Evolutionary conservation across 1,140 invertebrate genomes (phyloP).

Genomic region (Bombyx mandarina): DNA sequence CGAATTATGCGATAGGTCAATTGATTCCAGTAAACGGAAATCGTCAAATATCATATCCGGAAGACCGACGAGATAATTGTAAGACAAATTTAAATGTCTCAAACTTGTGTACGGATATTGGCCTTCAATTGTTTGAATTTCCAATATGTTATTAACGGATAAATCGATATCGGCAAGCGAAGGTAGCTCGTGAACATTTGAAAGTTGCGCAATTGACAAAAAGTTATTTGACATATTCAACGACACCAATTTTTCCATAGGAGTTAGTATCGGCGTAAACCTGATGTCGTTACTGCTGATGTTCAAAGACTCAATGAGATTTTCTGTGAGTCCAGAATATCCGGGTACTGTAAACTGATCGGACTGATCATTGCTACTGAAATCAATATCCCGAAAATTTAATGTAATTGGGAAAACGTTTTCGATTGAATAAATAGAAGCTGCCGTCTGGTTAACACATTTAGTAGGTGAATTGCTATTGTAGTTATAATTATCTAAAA

Average conservation of each 20-base stretch:
- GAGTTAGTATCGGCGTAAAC: slow-evolving; percentile 9
- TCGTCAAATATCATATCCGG: slow-evolving; percentile 22
- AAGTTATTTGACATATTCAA: slow-evolving; percentile 29
- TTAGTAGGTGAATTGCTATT: too few species aligned
- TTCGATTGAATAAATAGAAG: too few species aligned
- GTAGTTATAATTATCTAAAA: too few species aligned
- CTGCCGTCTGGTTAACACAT: too few species aligned
- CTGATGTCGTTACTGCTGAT: slow-evolving; percentile 5
- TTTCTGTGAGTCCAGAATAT: too few species aligned
- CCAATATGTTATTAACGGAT: slow-evolving; percentile 29
- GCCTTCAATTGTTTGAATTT: slow-evolving; percentile 9
- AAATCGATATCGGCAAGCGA: slow-evolving; percentile 27
- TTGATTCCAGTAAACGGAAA: slow-evolving; percentile 17
- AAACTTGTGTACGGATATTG: slow-evolving; percentile 14
- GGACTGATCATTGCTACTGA: too few species aligned
- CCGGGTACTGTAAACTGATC: too few species aligned
- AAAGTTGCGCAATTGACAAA: slow-evolving; percentile 21
- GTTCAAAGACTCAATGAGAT: background rate
- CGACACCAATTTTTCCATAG: slow-evolving; percentile 20
- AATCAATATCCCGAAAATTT: too few species aligned
- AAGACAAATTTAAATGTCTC: slow-evolving; percentile 23
- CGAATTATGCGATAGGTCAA: slow-evolving; percentile 38
- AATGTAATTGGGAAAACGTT: too few species aligned
- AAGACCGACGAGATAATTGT: slow-evolving; percentile 29
- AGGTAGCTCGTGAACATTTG: slow-evolving; percentile 12